Base-by-base conservation (phyloP, 2,797 vertebrate species). In the Jordanella pulchra region DNA sequence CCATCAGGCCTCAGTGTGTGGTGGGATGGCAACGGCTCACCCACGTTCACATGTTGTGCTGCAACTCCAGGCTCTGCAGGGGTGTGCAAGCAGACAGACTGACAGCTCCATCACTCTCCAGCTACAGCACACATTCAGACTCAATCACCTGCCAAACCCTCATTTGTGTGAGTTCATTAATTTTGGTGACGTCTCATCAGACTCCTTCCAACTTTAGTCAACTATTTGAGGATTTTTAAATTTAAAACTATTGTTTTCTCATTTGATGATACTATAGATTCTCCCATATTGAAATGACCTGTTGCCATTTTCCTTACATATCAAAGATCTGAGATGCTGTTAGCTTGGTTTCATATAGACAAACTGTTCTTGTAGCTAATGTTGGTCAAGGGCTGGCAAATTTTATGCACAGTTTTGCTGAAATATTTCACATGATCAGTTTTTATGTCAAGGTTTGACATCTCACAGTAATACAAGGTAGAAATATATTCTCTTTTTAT, bases 41-140 rank as follows among this genome's bases (percentile, higher is more conserved):
- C 67, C 69, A 70, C 72, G 72, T 50, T 65, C 47, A 77, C 60
- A 48, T 32, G 56, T 69, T 53, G 25, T 28, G 13, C 32, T 69
- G 14, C n/a, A 63, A 67, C 58, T 56, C 25, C 21, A 60, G 60
- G 50, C 6, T 11, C 42, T n/a, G 53, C 55, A 13, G 67, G 53
- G 18, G 58, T 73, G 63, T 67, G 18, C 14, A 73, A 68, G 67
- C 56, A 42, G 64, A 30, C 23, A 13, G 53, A 25, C 67, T 69
- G 67, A 55, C 67, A 47, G 53, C 53, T 69, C 53, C 47, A 42
- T 51, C 58, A 23, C 25, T 67, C 56, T 54, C 13, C 12, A 39
- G 21, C 63, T 28, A 32, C 5, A 64, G 25, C 25, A 64, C 56
- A 27, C 28, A 65, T 60, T 55, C 23, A 17, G 58, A 21, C 30